Base-by-base conservation (phyloP, 2,797 vertebrate species). In the Catharus ustulatus region DNA sequence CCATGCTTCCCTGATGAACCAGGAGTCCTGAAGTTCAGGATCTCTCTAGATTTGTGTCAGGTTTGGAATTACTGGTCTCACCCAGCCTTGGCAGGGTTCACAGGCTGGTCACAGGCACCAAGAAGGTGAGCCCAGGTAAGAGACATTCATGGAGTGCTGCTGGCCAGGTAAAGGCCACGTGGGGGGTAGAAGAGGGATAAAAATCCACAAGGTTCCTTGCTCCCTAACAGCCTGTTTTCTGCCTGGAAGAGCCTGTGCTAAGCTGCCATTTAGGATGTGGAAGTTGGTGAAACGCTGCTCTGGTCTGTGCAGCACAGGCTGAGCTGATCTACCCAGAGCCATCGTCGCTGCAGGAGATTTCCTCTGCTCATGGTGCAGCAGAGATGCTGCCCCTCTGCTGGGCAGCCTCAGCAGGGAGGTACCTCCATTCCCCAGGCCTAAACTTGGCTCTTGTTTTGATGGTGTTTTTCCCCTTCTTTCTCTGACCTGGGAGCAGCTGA, bases 401-500 rank as follows among this genome's bases (percentile, higher is more conserved):
- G 71, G 71, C 92, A 83, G 57, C 66, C n/a, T 34, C 73, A 36
- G 82, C 81, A 88, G 49, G 74, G 75, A 90, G 48, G 34, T 46
- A 18, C 42, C 84, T 26, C 6, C 72, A 10, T 72, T 57, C 64
- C 73, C 74, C 80, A 82, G 76, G 16, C 10, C 66, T 55, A 6
- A 69, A 34, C 32, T 52, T 30, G 61, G 34, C 58, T 6, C 91
- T 89, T 87, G 17, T 84, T 94, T 64, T 97, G 77, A 87, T 79
- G 42, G 8, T 94, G 72, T 95, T 72, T 79, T 93, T 89, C 87
- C 95, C 84, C 43, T 93, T 89, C 57, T 96, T 80, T 78, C 77
- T 79, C 79, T 17, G 43, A 19, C 30, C 64, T 15, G 84, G 87
- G 67, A 96, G 57, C 96, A 98, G 98, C 98, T 91, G 98, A 98